phyloP scores from a whole-genome alignment of 2,888 invertebrate species.

The Ochropleura leucogaster region DNA sequence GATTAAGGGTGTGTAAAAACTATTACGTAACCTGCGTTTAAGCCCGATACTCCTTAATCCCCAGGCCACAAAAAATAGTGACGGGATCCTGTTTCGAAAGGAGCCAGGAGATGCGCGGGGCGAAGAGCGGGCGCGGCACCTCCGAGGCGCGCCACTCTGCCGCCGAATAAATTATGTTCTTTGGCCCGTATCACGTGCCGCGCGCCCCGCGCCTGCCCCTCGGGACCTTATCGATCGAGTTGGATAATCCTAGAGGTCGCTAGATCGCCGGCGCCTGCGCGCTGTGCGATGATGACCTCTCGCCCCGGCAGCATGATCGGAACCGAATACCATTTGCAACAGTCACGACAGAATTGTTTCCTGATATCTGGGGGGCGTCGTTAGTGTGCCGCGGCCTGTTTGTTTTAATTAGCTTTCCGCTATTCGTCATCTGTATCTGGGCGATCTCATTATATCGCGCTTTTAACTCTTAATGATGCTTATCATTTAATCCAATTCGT shows the following conservation, averaged over 20 bases:
- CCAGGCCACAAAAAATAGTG: slow-evolving; percentile 80
- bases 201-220: slow-evolving; percentile 69
- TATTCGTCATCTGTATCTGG: slow-evolving; percentile 45
- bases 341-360: slow-evolving; percentile 79
- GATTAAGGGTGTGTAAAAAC: slow-evolving; percentile 88
- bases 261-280: slow-evolving; percentile 80
- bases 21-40: slow-evolving; percentile 88
- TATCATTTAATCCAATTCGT: slow-evolving; percentile 66
- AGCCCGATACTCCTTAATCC: slow-evolving; percentile 86
- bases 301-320: slow-evolving; percentile 73
- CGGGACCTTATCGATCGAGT: slow-evolving; percentile 84
- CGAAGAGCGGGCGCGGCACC: slow-evolving; percentile 80
- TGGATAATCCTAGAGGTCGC: slow-evolving; percentile 88
- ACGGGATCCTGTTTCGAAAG: slow-evolving; percentile 81
- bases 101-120: slow-evolving; percentile 71
- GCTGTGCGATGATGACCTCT: slow-evolving; percentile 79
- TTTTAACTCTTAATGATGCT: slow-evolving; percentile 54
- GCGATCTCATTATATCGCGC: slow-evolving; percentile 44
- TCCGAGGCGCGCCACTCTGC: slow-evolving; percentile 88
- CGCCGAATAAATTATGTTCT: slow-evolving; percentile 89
- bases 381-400: slow-evolving; percentile 54
- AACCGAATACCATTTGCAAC: slow-evolving; percentile 81
- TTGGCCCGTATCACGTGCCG: slow-evolving; percentile 75
- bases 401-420: slow-evolving; percentile 63
- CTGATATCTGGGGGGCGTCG: slow-evolving; percentile 70